phyloP scores from a whole-genome alignment of 2,888 invertebrate species.

The Heliconius charithonia region DNA sequence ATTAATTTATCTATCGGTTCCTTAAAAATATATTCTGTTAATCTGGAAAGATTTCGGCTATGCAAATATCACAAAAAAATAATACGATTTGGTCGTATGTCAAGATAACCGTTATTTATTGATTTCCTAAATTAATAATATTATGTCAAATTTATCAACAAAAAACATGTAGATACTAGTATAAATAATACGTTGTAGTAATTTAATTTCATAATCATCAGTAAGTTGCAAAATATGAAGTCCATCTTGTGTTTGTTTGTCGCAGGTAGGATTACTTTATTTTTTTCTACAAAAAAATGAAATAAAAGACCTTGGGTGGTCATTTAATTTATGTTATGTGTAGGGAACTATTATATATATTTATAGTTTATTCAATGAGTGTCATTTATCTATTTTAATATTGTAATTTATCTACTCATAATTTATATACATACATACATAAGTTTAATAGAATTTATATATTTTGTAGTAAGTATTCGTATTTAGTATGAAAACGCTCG shows the following conservation, averaged over 20 bases:
- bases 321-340: not conserved
- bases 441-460: too few species aligned
- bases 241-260: constrained; percentile 17
- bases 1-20: not conserved
- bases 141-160: not conserved
- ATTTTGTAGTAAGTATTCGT: too few species aligned
- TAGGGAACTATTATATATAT: too few species aligned
- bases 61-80: not conserved
- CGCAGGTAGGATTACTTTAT: constrained; percentile 17
- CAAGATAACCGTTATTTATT: not conserved
- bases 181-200: constrained; percentile 4
- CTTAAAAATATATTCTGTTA: not conserved
- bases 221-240: constrained; percentile 31
- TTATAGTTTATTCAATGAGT: too few species aligned
- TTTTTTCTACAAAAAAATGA: not conserved
- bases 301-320: not conserved
- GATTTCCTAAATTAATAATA: not conserved
- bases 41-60: not conserved
- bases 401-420: too few species aligned
- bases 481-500: too few species aligned
- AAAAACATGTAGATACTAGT: not conserved
- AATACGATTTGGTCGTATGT: not conserved
- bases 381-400: too few species aligned
- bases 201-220: not conserved
- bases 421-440: too few species aligned